Evolutionary conservation across 2,888 invertebrate species (phyloP), one percentile per base, ranked within the genome.

Genomic region (Nymphalis polychloros): DNA sequence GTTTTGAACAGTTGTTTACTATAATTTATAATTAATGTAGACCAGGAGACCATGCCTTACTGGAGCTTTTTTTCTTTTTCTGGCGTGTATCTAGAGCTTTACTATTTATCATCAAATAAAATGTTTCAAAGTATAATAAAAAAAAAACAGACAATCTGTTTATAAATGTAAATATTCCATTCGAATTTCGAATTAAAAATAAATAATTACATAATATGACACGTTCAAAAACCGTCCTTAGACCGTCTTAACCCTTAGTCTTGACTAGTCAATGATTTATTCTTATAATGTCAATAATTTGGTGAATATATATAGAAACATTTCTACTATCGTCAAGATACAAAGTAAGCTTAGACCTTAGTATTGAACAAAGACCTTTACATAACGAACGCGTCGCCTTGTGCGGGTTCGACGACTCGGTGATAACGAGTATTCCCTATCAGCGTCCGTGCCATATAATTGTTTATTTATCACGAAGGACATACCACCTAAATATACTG

Each of bases 361-460:
- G 64, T 67, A 63, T 59, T 69, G 67, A 72, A 63, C 67, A 69
- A 73, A 63, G 65, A 68, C 71, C 71, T 68, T 70, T 71, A 73
- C 73, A 79, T 79, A 79, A 81, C 83, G 82, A 80, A 79, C 76
- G 78, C 77, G 78, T 78, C 76, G 80, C 80, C 81, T 78, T 79
- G 84, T 80, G 76, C 79, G 87, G 81, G 89, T 89, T 90, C 91
- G 85, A 78, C 84, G 90, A 88, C 89, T 82, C 79, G 75, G 71
- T 79, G 89, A 88, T 90, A 89, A 87, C 88, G 85, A 84, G 88
- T 85, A 84, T 83, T 85, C 82, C 2, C 82, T 86, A 85, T 84
- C 84, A 78, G 66, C 70, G 72, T 73, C 70, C 73, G 72, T 65
- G 67, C 70, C 68, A 73, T 73, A 73, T 72, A 70, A 72, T 70